These are phyloP conservation scores for Ictalurus punctatus DNA, from an alignment of 2,113 vertebrate genomes.

Conservation along the genomic window DNA sequence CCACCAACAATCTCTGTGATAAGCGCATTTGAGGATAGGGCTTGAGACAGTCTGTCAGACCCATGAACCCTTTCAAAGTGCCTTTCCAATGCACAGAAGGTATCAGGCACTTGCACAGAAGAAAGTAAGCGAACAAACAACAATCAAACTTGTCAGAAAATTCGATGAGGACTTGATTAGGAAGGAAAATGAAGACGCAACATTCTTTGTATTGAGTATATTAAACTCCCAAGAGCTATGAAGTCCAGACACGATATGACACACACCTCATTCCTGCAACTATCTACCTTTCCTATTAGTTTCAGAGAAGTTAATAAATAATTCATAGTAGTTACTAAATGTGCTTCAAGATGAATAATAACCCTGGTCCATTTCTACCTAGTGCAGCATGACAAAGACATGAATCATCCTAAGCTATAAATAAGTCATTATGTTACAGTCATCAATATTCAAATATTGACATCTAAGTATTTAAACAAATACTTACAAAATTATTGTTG, in stretches of 20 bases:
- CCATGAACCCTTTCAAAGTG: neutral
- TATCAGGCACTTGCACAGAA: neutral
- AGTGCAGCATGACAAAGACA: neutral
- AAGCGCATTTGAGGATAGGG: neutral
- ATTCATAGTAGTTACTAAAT: neutral
- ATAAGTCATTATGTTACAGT: neutral
- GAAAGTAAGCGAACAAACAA: neutral
- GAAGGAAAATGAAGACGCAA: constrained; percentile 23
- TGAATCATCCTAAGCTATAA: neutral
- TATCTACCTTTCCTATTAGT: neutral
- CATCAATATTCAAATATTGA: neutral
- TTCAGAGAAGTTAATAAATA: constrained; percentile 11
- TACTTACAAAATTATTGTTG: neutral
- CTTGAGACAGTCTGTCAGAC: neutral
- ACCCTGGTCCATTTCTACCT: neutral
- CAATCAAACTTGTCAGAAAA: constrained; percentile 27
- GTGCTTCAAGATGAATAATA: neutral
- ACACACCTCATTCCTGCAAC: neutral
- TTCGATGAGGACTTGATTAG: constrained; percentile 18
- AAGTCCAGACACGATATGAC: neutral
- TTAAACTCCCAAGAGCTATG: neutral
- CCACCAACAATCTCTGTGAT: neutral
- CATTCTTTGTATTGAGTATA: constrained; percentile 20
- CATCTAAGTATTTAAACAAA: neutral
- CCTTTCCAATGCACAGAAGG: neutral